phyloP scores from a whole-genome alignment of 2,113 vertebrate genomes.

The Holacanthus passer region DNA sequence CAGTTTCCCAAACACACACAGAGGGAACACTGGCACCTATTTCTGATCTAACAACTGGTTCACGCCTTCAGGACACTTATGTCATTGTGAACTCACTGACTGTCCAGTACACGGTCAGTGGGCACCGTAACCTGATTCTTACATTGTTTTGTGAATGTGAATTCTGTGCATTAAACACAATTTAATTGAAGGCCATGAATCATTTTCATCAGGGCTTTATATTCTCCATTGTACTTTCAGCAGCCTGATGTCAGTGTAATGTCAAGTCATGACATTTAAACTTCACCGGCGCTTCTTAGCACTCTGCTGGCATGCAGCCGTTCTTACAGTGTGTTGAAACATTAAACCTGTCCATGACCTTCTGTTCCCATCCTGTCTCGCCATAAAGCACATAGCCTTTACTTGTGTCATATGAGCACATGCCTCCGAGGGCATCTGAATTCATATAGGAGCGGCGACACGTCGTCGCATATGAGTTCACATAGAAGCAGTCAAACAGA shows the following conservation, averaged over 20 bases:
- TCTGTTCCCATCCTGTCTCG: slow-evolving; percentile 58
- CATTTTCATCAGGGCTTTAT: slow-evolving; percentile 14
- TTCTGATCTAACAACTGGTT: background rate
- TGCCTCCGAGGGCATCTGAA: slow-evolving; percentile 50
- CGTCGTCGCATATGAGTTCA: slow-evolving; percentile 21
- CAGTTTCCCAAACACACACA: background rate
- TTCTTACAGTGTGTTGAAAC: slow-evolving; percentile 76
- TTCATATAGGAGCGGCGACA: slow-evolving; percentile 47
- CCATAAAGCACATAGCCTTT: slow-evolving; percentile 53
- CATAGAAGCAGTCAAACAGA: slow-evolving; percentile 23
- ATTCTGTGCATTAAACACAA: background rate
- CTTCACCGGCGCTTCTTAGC: slow-evolving; percentile 56
- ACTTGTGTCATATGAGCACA: slow-evolving; percentile 54
- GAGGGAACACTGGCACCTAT: background rate
- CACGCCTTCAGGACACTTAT: background rate
- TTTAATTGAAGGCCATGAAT: background rate
- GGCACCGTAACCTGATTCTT: background rate
- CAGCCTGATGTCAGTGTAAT: slow-evolving; percentile 42
- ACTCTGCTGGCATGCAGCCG: slow-evolving; percentile 61
- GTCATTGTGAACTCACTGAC: background rate
- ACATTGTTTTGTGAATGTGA: background rate
- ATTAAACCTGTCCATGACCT: slow-evolving; percentile 72
- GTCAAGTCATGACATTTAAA: slow-evolving; percentile 79
- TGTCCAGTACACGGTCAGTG: background rate
- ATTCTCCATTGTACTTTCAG: slow-evolving; percentile 37